Evolutionary conservation across 2,888 invertebrate species (phyloP).

Genomic region (Prosapia bicincta): DNA sequence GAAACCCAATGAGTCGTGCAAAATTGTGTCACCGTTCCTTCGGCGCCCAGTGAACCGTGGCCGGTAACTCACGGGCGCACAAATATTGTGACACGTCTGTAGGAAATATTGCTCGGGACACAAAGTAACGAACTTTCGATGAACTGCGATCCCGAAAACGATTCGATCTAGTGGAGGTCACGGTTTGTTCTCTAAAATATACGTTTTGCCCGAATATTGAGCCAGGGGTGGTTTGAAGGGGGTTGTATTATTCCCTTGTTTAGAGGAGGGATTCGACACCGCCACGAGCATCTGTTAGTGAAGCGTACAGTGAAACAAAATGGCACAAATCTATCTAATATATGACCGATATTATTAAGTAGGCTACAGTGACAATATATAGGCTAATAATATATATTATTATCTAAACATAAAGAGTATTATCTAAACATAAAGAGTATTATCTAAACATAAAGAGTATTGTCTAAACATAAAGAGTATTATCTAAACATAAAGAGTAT

Average conservation of each 20-base stretch:
- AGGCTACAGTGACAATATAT: too few relatives aligned
- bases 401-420: too few relatives aligned
- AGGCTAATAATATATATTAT: too few relatives aligned
- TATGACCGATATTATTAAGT: too few relatives aligned
- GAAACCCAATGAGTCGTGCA: constrained; percentile 19
- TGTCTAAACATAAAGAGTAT: too few relatives aligned
- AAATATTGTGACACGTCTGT: constrained; percentile 18
- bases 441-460: too few relatives aligned
- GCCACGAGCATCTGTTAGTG: neutral
- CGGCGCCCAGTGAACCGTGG: constrained; percentile 16
- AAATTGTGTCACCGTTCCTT: constrained; percentile 8
- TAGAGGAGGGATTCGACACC: neutral
- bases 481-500: too few relatives aligned
- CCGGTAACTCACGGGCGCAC: constrained; percentile 7
- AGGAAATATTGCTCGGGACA: neutral
- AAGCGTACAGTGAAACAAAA: too few relatives aligned
- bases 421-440: too few relatives aligned
- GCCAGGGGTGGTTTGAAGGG: neutral
- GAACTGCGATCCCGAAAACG: neutral
- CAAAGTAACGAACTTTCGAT: neutral
- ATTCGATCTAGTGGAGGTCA: neutral
- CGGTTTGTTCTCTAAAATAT: neutral
- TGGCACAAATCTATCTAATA: too few relatives aligned
- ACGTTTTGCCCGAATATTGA: neutral
- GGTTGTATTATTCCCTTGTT: too few relatives aligned